Evolutionary conservation across 2,888 invertebrate species (phyloP).

Genomic region (Steinernema scapterisci): DNA sequence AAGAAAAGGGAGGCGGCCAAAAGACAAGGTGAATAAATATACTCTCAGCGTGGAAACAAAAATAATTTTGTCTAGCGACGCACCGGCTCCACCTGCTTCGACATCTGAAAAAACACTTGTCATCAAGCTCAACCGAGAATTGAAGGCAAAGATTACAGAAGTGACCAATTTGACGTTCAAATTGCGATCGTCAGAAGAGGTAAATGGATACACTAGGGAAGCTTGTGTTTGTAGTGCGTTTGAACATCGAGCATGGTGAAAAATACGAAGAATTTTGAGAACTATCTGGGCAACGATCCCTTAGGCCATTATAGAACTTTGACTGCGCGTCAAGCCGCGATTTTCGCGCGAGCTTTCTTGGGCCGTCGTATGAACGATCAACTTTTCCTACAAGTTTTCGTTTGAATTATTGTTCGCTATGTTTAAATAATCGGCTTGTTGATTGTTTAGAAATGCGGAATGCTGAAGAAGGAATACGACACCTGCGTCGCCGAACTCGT

Average conservation of each 20-base stretch:
- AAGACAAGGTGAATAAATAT: not conserved
- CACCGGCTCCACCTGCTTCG: too few species aligned
- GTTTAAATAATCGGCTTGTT: not conserved
- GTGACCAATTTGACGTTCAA: constrained; percentile 11
- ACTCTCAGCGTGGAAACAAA: not conserved
- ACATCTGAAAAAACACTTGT: not conserved
- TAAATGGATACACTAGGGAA: not conserved
- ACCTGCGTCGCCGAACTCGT: constrained; percentile 34
- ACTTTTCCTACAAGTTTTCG: too few species aligned
- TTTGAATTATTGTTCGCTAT: not conserved
- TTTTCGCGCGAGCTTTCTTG: too few species aligned
- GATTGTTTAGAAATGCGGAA: not conserved
- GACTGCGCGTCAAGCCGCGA: too few species aligned
- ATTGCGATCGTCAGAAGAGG: constrained; percentile 3
- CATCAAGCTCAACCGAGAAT: constrained; percentile 15
- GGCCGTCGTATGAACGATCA: too few species aligned
- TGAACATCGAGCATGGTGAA: too few species aligned
- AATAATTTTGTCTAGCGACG: not conserved
- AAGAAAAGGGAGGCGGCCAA: not conserved
- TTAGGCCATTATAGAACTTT: too few species aligned
- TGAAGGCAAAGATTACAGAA: constrained; percentile 5
- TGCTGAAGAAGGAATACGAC: constrained; percentile 49
- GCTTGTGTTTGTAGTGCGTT: too few species aligned
- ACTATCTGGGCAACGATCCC: too few species aligned
- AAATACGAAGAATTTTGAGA: too few species aligned